These are phyloP conservation scores for Cylloceria caligata DNA, from an alignment of 2,888 invertebrate genomes.

Conservation along the genomic window DNA sequence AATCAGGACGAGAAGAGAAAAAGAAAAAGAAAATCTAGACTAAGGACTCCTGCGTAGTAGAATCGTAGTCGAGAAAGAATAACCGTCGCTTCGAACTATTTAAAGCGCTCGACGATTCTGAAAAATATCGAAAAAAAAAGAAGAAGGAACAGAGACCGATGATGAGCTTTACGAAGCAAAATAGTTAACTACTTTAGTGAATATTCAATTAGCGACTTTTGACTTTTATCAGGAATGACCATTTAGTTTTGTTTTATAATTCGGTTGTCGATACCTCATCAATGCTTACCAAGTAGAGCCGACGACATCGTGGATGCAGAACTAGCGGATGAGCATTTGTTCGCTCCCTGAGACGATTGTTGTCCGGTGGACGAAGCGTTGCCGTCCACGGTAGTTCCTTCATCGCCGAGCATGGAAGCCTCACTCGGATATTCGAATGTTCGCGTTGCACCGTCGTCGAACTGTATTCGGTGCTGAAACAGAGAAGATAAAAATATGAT, in stretches of 20 bases:
- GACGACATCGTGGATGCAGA: conserved; percentile 77
- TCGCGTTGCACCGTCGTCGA: conserved; percentile 94
- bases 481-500: neutral
- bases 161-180: neutral
- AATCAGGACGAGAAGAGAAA: neutral
- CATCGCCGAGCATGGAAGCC: conserved; percentile 91
- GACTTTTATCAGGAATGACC: conserved; percentile 3
- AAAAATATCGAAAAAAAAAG: conserved; percentile 60
- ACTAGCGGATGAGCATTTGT: conserved; percentile 75
- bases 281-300: conserved; percentile 80
- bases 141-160: conserved; percentile 39
- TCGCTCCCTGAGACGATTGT: conserved; percentile 74
- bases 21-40: conserved; percentile 65
- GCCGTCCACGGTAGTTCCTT: conserved; percentile 80
- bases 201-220: conserved; percentile 16
- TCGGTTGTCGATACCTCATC: conserved; percentile 61
- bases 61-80: conserved; percentile 70
- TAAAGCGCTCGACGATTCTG: conserved; percentile 66
- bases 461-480: conserved; percentile 93
- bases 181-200: neutral
- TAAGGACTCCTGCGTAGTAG: conserved; percentile 70
- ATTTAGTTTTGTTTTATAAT: neutral
- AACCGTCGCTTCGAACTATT: conserved; percentile 63
- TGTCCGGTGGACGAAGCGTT: conserved; percentile 80
- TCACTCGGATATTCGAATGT: conserved; percentile 98